Evolutionary conservation across 2,113 vertebrate genomes (phyloP).

Genomic region (Pseudois nayaur): DNA sequence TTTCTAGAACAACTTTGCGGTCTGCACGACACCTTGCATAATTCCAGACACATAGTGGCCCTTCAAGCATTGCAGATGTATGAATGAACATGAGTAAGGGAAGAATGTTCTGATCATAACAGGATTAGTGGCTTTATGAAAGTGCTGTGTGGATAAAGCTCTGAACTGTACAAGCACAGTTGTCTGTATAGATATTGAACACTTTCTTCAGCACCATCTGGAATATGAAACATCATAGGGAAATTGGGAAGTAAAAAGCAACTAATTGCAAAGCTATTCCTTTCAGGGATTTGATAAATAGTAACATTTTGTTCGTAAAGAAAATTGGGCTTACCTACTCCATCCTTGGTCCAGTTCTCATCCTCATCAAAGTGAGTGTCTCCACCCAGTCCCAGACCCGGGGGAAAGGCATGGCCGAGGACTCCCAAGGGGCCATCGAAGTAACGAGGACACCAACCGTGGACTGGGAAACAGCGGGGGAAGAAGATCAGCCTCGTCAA

Average conservation of each 20-base stretch:
- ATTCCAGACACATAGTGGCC: background rate
- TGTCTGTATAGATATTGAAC: background rate
- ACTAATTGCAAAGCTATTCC: background rate
- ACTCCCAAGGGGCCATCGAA: conserved; percentile 83
- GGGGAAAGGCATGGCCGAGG: conserved; percentile 84
- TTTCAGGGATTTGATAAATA: background rate
- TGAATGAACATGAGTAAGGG: background rate
- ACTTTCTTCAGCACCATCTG: background rate
- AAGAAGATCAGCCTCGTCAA: background rate
- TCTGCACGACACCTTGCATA: background rate
- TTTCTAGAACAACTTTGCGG: background rate
- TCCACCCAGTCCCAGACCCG: conserved; percentile 81
- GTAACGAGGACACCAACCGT: conserved; percentile 77
- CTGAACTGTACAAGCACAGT: background rate
- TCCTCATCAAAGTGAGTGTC: conserved; percentile 86
- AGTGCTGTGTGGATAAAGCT: background rate
- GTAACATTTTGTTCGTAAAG: background rate
- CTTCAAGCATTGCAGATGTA: accelerated
- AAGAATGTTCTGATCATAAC: background rate
- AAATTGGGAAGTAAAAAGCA: background rate
- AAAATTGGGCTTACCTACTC: conserved; percentile 70
- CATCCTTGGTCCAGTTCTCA: conserved; percentile 81
- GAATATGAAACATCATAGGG: background rate
- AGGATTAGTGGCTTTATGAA: background rate
- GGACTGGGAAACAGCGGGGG: conserved; percentile 69